Percentiles rank a stretch among this genome's conserved stretches.
These are phyloP conservation scores for Rhagonycha fulva DNA, from an alignment of 2,888 invertebrate genomes.

Conservation along the genomic window DNA sequence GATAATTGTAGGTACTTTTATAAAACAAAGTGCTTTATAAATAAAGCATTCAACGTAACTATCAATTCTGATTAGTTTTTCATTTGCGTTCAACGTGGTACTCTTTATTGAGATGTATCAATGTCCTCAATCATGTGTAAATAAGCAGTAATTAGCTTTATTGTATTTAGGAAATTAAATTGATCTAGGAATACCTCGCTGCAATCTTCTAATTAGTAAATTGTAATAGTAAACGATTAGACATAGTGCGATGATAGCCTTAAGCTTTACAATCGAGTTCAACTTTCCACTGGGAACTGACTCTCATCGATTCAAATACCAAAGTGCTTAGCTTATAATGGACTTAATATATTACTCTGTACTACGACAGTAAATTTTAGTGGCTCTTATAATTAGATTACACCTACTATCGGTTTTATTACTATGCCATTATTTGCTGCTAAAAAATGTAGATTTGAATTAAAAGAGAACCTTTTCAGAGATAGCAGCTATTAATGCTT, in stretches of 20 bases:
- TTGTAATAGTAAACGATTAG: slow-evolving; percentile 19
- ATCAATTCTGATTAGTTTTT: background rate
- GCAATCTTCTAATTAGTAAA: slow-evolving; percentile 23
- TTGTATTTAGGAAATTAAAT: background rate
- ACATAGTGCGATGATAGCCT: slow-evolving; percentile 19
- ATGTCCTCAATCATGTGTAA: background rate
- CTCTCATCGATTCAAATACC: slow-evolving; percentile 25
- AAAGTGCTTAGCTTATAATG: slow-evolving; percentile 25
- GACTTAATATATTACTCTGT: slow-evolving; percentile 23
- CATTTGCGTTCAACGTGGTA: background rate
- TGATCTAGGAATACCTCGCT: slow-evolving; percentile 10
- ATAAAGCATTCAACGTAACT: too few relatives aligned
- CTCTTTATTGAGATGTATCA: background rate
- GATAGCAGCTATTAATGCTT: slow-evolving; percentile 4
- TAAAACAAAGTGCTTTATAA: too few relatives aligned
- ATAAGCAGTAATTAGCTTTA: background rate
- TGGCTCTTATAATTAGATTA: slow-evolving; percentile 26
- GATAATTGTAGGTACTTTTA: too few relatives aligned
- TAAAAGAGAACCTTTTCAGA: slow-evolving; percentile 1
- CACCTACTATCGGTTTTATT: slow-evolving; percentile 26
- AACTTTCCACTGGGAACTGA: slow-evolving; percentile 11
- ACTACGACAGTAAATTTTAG: slow-evolving; percentile 19
- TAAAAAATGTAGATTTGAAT: slow-evolving; percentile 22
- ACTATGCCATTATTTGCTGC: slow-evolving; percentile 8
- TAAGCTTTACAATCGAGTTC: slow-evolving; percentile 12